Conservation (phyloP, 2,113 vertebrate species). For the Sphaerodactylus townsendi region DNA sequence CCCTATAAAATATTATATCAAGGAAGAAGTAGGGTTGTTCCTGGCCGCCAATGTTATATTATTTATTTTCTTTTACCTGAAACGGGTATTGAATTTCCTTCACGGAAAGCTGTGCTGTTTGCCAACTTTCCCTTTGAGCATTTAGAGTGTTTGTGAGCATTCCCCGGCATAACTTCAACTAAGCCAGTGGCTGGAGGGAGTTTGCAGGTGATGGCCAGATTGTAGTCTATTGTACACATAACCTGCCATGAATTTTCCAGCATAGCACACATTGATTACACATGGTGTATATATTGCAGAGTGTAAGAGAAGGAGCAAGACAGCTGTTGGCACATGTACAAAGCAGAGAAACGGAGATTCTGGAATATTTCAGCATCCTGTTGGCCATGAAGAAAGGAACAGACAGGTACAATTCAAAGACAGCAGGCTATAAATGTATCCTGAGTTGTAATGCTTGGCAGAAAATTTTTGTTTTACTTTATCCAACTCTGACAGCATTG, state of each 20-base stretch:
- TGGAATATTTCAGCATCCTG: conserved; percentile 64
- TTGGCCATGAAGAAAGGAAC: conserved; percentile 62
- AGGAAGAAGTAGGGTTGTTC: neutral
- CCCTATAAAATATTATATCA: neutral
- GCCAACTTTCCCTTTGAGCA: neutral
- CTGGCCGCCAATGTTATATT: neutral
- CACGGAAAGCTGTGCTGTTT: neutral
- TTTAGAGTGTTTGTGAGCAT: neutral
- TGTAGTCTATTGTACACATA: neutral
- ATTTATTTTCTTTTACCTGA: neutral
- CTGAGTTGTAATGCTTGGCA: conserved; percentile 64
- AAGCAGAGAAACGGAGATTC: conserved; percentile 44
- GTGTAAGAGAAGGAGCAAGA: conserved; percentile 3
- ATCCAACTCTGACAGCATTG: conserved; percentile 65
- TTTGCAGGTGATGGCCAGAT: neutral
- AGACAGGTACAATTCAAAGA: conserved; percentile 69
- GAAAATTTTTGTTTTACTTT: conserved; percentile 63
- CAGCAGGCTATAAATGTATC: conserved; percentile 54
- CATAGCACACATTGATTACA: neutral
- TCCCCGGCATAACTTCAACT: neutral
- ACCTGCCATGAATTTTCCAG: neutral
- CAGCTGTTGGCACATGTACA: conserved; percentile 44
- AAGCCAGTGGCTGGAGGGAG: neutral
- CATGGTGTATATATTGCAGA: neutral
- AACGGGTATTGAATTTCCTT: neutral